Conservation (phyloP, 2,113 vertebrate species). For the Percopsis transmontana region DNA sequence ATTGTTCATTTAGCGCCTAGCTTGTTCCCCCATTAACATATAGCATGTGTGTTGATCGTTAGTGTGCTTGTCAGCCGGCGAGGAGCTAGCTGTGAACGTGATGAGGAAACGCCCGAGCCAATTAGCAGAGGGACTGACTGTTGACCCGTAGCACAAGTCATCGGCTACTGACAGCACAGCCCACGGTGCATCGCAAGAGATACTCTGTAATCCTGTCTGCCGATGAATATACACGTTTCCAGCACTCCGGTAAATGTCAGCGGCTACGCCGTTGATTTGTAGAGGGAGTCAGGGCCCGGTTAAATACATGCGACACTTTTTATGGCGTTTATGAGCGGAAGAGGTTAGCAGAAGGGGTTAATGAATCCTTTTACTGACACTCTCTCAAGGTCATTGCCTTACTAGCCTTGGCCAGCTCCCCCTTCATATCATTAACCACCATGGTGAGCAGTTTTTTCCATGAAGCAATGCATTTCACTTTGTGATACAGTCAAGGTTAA, state of each 20-base stretch:
- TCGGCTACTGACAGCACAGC: neutral
- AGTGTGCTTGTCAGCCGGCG: neutral
- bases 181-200: neutral
- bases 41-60: neutral
- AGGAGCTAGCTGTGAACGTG: neutral
- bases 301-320: conserved; percentile 53
- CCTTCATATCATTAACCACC: conserved; percentile 15
- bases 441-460: neutral
- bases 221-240: neutral
- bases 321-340: conserved; percentile 56
- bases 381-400: conserved; percentile 56
- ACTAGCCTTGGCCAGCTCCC: neutral
- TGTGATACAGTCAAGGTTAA: conserved; percentile 47
- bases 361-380: conserved; percentile 69
- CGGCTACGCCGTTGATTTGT: conserved; percentile 33
- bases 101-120: conserved; percentile 10
- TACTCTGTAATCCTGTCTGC: conserved; percentile 9
- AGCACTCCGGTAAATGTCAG: conserved; percentile 20
- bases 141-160: conserved; percentile 18
- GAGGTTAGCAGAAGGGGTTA: conserved; percentile 70
- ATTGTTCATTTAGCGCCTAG: neutral
- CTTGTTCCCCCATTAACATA: neutral
- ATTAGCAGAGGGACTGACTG: conserved; percentile 3
- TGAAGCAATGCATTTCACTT: conserved; percentile 23
- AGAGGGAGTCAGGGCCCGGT: neutral